These are phyloP conservation scores for Siniperca knerii DNA, from an alignment of 2,113 vertebrate genomes.

Conservation along the genomic window DNA sequence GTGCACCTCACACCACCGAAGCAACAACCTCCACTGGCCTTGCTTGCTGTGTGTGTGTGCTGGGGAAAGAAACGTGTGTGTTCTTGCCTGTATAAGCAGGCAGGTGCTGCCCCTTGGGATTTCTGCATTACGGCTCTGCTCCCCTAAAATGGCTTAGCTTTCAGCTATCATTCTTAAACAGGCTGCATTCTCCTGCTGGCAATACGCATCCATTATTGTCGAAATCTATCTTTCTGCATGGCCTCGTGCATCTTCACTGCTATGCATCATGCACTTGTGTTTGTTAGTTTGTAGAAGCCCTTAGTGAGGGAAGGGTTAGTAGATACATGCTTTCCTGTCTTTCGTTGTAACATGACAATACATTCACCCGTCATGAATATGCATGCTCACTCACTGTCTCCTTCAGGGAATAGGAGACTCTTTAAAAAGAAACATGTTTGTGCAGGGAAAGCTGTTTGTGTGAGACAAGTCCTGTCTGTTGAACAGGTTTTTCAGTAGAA, in stretches of 20 bases:
- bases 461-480: slow-evolving; percentile 50
- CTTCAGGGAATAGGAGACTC: slow-evolving; percentile 12
- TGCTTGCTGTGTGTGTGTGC: slow-evolving; percentile 31
- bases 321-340: slow-evolving; percentile 13
- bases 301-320: background rate
- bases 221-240: slow-evolving; percentile 34
- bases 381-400: slow-evolving; percentile 44
- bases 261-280: slow-evolving; percentile 11
- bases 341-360: slow-evolving; percentile 54
- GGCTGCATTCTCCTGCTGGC: slow-evolving; percentile 50
- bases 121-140: slow-evolving; percentile 56
- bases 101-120: slow-evolving; percentile 75
- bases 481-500: slow-evolving; percentile 49
- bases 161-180: slow-evolving; percentile 59
- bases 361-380: slow-evolving; percentile 61
- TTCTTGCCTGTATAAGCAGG: slow-evolving; percentile 59
- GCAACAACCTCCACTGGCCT: slow-evolving; percentile 61
- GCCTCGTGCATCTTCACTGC: slow-evolving; percentile 19
- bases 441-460: slow-evolving; percentile 42
- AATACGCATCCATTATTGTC: slow-evolving; percentile 29
- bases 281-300: slow-evolving; percentile 19
- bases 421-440: slow-evolving; percentile 60
- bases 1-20: slow-evolving; percentile 62
- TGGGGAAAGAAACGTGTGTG: slow-evolving; percentile 32
- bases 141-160: slow-evolving; percentile 42